Conservation (phyloP, 2,113 vertebrate species). For the Tenebrosternarchus preto region DNA sequence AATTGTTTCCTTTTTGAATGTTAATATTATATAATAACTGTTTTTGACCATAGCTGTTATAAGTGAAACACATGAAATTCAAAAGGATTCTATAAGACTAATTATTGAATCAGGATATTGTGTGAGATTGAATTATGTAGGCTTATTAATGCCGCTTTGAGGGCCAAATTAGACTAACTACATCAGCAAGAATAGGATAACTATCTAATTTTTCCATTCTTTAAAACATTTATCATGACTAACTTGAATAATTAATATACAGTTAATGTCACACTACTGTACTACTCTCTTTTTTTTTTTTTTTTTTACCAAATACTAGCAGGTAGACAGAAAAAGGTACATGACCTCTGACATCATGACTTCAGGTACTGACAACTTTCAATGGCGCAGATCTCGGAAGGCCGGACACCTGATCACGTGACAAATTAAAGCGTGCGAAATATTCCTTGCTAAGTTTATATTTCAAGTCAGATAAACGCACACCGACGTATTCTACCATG, state of each 20-base stretch:
- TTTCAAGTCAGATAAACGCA: background rate
- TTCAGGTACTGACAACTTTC: slow-evolving; percentile 27
- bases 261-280: no score
- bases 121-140: background rate
- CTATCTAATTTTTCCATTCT: background rate
- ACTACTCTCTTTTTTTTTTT: no score
- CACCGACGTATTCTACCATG: background rate
- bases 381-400: slow-evolving; percentile 1
- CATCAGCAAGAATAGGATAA: background rate
- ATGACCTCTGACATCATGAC: background rate
- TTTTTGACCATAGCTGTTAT: background rate
- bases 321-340: background rate
- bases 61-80: background rate
- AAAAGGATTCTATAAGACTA: background rate
- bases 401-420: background rate
- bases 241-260: background rate
- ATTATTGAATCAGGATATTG: no score
- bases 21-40: background rate
- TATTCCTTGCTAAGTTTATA: background rate
- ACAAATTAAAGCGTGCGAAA: slow-evolving; percentile 12
- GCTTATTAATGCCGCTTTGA: background rate
- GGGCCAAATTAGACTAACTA: background rate
- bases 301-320: background rate
- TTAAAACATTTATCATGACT: no score
- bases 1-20: no score